Percentiles rank a stretch among this genome's conserved stretches.
phyloP scores from a whole-genome alignment of 2,113 vertebrate species.

The Tympanuchus pallidicinctus region DNA sequence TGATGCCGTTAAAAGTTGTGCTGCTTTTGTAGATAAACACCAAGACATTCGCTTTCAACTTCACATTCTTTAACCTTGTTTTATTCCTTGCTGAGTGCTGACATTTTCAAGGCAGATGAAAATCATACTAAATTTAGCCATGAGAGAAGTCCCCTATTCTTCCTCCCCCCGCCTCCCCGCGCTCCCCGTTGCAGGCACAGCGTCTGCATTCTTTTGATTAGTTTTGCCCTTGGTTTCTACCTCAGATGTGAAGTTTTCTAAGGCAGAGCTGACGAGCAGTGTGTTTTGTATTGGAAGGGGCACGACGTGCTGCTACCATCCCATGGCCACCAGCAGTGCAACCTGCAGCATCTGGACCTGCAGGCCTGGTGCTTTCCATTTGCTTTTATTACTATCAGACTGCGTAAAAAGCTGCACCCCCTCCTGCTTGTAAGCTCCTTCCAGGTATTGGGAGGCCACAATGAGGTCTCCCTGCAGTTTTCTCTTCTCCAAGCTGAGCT shows the following conservation, averaged over 20 bases:
- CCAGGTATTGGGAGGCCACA: no score
- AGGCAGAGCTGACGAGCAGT: background rate
- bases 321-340: no score
- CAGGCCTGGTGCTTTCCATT: no score
- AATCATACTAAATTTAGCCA: slow-evolving; percentile 75
- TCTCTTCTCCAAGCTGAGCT: no score
- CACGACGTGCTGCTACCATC: no score
- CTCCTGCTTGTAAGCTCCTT: no score
- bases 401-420: no score
- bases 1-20: slow-evolving; percentile 66
- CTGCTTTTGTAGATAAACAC: slow-evolving; percentile 77
- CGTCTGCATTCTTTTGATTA: slow-evolving; percentile 65
- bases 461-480: no score
- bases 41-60: slow-evolving; percentile 73
- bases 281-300: background rate
- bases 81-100: slow-evolving; percentile 73
- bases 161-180: background rate
- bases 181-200: background rate
- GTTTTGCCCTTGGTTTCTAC: slow-evolving; percentile 69
- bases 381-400: no score
- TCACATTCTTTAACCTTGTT: slow-evolving; percentile 78
- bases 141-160: slow-evolving; percentile 9
- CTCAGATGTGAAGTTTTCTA: slow-evolving; percentile 51
- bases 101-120: slow-evolving; percentile 75
- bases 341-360: no score